Percentiles rank a stretch among this genome's conserved stretches.
These are phyloP conservation scores for Temnothorax curvispinosus DNA, from an alignment of 1,140 invertebrate genomes.

Conservation along the genomic window DNA sequence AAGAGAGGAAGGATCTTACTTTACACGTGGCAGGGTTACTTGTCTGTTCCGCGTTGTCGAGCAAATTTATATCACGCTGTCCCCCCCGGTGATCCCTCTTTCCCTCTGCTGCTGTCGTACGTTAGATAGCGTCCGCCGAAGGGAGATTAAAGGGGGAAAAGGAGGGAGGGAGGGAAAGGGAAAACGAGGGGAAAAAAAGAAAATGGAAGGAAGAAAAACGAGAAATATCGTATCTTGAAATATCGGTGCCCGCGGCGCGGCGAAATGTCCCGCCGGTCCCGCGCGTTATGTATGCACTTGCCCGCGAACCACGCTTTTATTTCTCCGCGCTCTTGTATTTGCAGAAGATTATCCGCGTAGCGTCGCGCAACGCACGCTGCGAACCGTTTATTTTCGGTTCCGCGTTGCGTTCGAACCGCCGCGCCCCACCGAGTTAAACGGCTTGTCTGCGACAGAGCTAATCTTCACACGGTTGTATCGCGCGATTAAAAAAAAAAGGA, in stretches of 20 bases:
- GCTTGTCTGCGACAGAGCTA: conserved; percentile 37
- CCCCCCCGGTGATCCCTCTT: conserved; percentile 52
- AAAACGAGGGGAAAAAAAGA: conserved; percentile 11
- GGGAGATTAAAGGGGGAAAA: conserved; percentile 29
- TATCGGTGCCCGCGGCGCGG: conserved; percentile 50
- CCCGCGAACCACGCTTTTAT: conserved; percentile 29
- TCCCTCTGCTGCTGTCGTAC: conserved; percentile 40
- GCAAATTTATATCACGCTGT: conserved; percentile 58
- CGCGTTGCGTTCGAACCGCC: conserved; percentile 8
- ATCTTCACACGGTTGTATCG: conserved; percentile 32
- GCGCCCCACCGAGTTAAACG: conserved; percentile 8
- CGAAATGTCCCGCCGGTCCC: conserved; percentile 49
- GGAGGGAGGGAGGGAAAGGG: background rate
- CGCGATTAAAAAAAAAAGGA: background rate
- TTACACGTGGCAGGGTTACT: conserved; percentile 49
- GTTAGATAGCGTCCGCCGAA: conserved; percentile 49
- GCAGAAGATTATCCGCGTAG: conserved; percentile 55
- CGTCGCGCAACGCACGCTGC: background rate
- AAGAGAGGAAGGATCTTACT: conserved; percentile 31
- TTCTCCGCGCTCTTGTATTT: conserved; percentile 46
- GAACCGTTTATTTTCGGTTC: conserved; percentile 53
- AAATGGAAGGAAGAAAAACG: conserved; percentile 6
- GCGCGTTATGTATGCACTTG: conserved; percentile 50
- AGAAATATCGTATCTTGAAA: conserved; percentile 54
- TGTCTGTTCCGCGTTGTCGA: conserved; percentile 59